Base-by-base conservation (phyloP, 2,888 invertebrate species). In the Melinaea menophilus region DNA sequence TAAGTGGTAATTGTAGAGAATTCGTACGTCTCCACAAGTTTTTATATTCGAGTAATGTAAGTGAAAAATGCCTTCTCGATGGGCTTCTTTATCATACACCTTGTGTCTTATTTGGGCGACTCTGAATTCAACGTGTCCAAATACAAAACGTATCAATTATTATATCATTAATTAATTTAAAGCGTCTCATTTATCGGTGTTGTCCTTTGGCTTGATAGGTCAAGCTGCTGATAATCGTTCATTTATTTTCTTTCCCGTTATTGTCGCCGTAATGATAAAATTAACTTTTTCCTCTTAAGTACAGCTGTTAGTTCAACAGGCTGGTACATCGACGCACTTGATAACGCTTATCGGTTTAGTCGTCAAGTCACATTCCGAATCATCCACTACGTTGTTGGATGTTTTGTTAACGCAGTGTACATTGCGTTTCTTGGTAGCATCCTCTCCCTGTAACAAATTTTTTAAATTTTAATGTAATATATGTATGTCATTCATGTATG, bases 381-480 rank as follows among this genome's bases (percentile, higher is more conserved):
- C 96, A 4, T 94, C 93, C 55, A 96, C 91, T 3, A 96, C 95
- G 65, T 79, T 78, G 79, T 96, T 93, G 72, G 95, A 94, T 71
- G 93, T 91, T 75, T 94, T 93, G 75, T 95, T 93, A n/a, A 95
- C 93, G 79, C 95, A 95, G 92, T 95, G 94, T 2, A 95, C 93
- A 70, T 93, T 93, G 66, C 95, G 91, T 55, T 92, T 88, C 63
- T 94, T 93, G 66, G 92, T 91, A 12, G 93, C 93, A 68, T 92
- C 90, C 62, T 92, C 88, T 58, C 88, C 89, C 90, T 90, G 82
- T 4, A 74, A 73, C 65, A 55, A 68, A 61, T 3, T 4, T 48
- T 48, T 22, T 1, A 37, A 37, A 37, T 37, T 37, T 37, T 37
- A 37, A 37, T 37, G 7, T 7, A 37, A 4, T 22, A 22, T 22